Evolutionary conservation across 2,113 vertebrate species (phyloP).

Genomic region (Numenius arquata): DNA sequence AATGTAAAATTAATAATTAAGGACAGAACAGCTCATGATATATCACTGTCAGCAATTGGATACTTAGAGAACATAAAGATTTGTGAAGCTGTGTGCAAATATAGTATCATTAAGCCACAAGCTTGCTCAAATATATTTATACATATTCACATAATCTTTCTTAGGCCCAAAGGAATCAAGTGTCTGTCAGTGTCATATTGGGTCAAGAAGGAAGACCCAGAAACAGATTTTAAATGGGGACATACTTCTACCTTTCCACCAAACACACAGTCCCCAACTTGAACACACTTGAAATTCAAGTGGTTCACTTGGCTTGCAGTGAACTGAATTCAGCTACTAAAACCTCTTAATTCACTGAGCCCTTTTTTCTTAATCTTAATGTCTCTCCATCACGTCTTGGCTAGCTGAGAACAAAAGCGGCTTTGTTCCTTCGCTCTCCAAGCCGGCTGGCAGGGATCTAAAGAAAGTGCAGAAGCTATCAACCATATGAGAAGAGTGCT

Average conservation of each 20-base stretch:
- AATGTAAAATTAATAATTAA: conserved; percentile 60
- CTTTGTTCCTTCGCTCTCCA: background rate
- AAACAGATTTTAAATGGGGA: background rate
- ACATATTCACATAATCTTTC: background rate
- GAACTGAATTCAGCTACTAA: background rate
- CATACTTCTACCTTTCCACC: background rate
- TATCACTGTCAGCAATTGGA: background rate
- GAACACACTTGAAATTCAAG: background rate
- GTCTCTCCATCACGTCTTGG: background rate
- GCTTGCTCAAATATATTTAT: background rate
- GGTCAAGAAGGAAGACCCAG: background rate
- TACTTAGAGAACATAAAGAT: background rate
- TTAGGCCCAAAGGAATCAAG: background rate
- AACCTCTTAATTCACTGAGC: background rate
- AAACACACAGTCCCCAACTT: background rate
- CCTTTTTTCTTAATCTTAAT: background rate
- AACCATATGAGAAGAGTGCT: background rate
- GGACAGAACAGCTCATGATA: background rate
- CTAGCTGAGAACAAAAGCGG: background rate
- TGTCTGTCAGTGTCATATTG: background rate
- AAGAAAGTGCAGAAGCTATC: background rate
- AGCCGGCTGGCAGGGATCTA: background rate
- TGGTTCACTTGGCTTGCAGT: background rate
- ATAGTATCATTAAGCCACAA: background rate
- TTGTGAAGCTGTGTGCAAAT: background rate